Evolutionary conservation across 2,888 invertebrate genomes (phyloP).

Genomic region (Callinectes sapidus): DNA sequence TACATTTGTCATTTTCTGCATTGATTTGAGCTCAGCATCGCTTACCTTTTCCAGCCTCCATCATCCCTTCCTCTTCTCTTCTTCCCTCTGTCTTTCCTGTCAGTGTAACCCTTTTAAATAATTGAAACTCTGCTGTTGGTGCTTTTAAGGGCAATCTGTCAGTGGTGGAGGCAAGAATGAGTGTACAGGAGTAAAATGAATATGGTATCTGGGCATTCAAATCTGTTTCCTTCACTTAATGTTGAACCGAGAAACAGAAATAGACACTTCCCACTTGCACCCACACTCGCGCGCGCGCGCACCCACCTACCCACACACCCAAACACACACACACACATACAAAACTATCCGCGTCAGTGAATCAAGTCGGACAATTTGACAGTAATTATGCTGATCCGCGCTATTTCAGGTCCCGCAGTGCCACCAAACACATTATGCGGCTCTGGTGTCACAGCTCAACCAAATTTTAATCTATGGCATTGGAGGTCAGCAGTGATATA

Average conservation of each 20-base stretch:
- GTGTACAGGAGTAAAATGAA: no score
- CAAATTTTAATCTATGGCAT: conserved; percentile 5
- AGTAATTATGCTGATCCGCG: conserved; percentile 10
- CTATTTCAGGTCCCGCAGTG: conserved; percentile 14
- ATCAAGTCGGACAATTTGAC: conserved; percentile 23
- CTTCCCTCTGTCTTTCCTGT: not conserved
- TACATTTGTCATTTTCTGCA: no score
- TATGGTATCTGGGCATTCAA: no score
- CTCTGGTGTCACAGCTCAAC: not conserved
- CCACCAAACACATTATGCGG: conserved; percentile 11
- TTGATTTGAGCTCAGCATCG: no score
- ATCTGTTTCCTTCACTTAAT: no score
- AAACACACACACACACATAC: not conserved
- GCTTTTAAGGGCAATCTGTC: no score
- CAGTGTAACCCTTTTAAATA: no score
- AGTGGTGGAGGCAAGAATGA: no score
- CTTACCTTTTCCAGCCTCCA: not conserved
- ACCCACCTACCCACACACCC: conserved; percentile 4
- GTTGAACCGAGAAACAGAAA: not conserved
- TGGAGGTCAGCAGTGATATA: conserved; percentile 9
- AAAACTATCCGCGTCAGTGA: not conserved
- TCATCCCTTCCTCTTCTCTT: not conserved
- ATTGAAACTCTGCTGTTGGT: no score
- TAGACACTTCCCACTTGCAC: not conserved
- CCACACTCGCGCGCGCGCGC: not conserved